phyloP scores from a whole-genome alignment of 2,113 vertebrate genomes.

The Otus sunia region DNA sequence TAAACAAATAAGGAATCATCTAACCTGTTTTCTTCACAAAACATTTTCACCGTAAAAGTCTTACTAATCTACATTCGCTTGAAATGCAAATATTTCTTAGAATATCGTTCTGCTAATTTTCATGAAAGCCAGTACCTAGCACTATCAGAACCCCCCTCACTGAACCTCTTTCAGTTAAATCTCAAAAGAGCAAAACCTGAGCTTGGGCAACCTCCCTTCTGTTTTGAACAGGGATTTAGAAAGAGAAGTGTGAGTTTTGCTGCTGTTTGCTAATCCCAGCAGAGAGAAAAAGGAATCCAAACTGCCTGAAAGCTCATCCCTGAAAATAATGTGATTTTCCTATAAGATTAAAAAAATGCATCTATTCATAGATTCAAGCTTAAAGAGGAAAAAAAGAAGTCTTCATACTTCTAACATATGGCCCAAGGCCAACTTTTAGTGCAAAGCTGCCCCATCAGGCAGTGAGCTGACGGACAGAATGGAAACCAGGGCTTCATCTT shows the following conservation, averaged over 20 bases:
- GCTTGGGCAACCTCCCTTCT: neutral
- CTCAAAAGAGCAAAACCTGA: constrained; percentile 19
- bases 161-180: neutral
- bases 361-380: constrained; percentile 3
- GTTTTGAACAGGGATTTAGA: constrained; percentile 16
- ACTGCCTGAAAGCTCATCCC: constrained; percentile 25
- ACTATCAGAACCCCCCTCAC: neutral
- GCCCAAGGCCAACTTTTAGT: neutral
- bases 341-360: neutral
- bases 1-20: neutral
- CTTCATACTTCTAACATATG: neutral
- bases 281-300: constrained; percentile 25
- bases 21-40: neutral
- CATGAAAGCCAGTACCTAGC: neutral
- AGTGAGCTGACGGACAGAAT: neutral
- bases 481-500: constrained; percentile 11
- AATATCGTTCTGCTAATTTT: constrained; percentile 13
- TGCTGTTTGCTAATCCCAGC: constrained; percentile 25
- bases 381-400: neutral
- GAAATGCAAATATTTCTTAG: constrained; percentile 11
- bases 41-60: neutral
- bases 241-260: neutral
- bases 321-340: constrained; percentile 54
- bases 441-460: constrained; percentile 47
- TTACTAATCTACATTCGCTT: neutral